Conservation (phyloP, 35 echinoderm and acorn worm genomes). For the Diadema setosum region DNA sequence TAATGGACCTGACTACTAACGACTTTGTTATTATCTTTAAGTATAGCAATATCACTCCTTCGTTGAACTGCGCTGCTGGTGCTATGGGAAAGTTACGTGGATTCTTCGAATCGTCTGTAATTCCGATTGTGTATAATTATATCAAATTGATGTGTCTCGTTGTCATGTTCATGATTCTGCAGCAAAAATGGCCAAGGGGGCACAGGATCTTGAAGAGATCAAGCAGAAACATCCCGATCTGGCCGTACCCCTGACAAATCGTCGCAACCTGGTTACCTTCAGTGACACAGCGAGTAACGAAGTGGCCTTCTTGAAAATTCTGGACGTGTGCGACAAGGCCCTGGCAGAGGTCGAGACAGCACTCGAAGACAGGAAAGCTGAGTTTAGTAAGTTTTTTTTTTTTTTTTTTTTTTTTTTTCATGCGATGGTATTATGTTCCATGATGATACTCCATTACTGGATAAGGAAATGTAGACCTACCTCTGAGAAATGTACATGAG, state of each 20-base stretch:
- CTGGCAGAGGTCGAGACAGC: slow-evolving; percentile 30
- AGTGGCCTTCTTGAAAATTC: not conserved
- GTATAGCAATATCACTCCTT: too few relatives aligned
- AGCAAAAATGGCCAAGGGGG: not conserved
- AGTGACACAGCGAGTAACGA: not conserved
- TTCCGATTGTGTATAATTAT: not conserved
- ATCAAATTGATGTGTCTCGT: not conserved
- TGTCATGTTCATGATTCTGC: not conserved
- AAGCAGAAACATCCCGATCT: not conserved
- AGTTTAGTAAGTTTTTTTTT: too few relatives aligned
- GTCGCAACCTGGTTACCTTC: not conserved
- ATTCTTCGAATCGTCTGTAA: too few relatives aligned
- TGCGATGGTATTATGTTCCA: too few relatives aligned
- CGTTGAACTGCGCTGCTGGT: too few relatives aligned
- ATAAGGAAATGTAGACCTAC: too few relatives aligned
- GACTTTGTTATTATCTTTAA: too few relatives aligned
- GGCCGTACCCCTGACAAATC: not conserved
- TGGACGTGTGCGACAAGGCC: slow-evolving; percentile 10
- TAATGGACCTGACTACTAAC: too few relatives aligned
- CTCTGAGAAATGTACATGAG: too few relatives aligned
- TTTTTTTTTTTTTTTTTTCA: too few relatives aligned
- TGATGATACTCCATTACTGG: too few relatives aligned
- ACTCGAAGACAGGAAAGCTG: not conserved
- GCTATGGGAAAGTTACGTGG: too few relatives aligned
- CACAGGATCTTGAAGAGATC: not conserved